Conservation (phyloP, 2,888 invertebrate genomes). For the Gymnocheta viridis region DNA sequence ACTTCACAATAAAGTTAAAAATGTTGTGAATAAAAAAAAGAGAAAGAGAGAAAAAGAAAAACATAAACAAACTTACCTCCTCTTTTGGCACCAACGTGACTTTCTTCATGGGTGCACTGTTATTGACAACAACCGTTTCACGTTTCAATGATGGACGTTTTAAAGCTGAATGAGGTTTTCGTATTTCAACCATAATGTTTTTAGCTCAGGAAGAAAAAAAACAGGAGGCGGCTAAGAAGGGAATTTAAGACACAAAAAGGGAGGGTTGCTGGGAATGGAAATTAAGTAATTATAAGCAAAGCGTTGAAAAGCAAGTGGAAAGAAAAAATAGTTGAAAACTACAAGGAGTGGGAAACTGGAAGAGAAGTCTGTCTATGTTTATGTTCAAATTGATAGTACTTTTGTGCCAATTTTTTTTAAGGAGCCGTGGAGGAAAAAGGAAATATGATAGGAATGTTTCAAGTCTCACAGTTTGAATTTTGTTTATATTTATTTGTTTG, state of each 20-base stretch:
- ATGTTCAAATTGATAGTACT: not conserved
- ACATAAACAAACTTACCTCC: slow-evolving; percentile 78
- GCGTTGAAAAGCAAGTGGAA: too few relatives aligned
- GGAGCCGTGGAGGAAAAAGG: not conserved
- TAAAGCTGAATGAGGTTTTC: slow-evolving; percentile 80
- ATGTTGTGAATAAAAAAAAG: not conserved
- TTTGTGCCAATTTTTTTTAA: not conserved
- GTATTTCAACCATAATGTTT: slow-evolving; percentile 80
- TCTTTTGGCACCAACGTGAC: slow-evolving; percentile 81
- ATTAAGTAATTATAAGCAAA: too few relatives aligned
- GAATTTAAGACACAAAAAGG: not conserved
- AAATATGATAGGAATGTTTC: slow-evolving; percentile 23
- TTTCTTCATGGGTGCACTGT: slow-evolving; percentile 81
- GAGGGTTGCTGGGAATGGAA: not conserved
- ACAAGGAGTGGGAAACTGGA: too few relatives aligned
- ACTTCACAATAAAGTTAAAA: not conserved
- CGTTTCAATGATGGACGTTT: slow-evolving; percentile 80
- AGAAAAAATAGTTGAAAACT: too few relatives aligned
- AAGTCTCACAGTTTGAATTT: slow-evolving; percentile 6
- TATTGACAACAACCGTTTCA: slow-evolving; percentile 81
- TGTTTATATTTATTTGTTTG: not conserved
- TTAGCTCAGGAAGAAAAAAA: not conserved
- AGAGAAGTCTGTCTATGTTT: too few relatives aligned
- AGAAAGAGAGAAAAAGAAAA: not conserved
- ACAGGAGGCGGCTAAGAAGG: not conserved